phyloP scores from a whole-genome alignment of 2,113 vertebrate genomes.

The Eubucco bourcierii region DNA sequence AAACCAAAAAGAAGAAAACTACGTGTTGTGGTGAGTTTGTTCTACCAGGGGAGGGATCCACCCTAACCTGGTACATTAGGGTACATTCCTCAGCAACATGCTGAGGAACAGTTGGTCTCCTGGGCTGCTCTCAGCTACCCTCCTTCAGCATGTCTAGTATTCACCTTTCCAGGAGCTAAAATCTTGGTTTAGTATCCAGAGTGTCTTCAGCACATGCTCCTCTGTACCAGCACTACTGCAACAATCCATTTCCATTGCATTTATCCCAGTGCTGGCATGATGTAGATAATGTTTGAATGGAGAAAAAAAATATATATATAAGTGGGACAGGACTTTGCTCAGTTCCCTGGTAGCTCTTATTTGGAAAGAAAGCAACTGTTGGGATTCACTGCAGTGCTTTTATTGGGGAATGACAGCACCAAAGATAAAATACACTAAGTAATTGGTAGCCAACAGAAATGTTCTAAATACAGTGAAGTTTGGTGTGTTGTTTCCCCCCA shows the following conservation, averaged over 20 bases:
- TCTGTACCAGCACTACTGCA: not conserved
- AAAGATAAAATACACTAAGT: not conserved
- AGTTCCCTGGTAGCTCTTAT: not conserved
- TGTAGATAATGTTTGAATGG: no score
- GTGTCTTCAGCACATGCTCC: not conserved
- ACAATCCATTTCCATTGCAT: not conserved
- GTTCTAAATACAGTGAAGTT: not conserved
- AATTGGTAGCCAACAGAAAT: not conserved
- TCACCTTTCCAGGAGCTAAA: not conserved
- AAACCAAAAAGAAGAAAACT: no score
- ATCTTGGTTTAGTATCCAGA: not conserved
- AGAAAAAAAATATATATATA: not conserved
- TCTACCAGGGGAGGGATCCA: no score
- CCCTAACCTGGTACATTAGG: no score
- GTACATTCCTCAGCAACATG: not conserved
- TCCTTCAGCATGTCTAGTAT: not conserved
- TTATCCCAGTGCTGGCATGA: not conserved
- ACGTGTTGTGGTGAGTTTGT: no score
- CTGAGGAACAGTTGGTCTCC: not conserved
- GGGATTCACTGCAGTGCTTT: not conserved
- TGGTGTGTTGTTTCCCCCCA: not conserved
- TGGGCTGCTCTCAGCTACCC: not conserved
- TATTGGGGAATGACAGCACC: not conserved
- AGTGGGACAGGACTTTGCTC: not conserved
- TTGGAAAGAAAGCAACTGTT: not conserved